Evolutionary conservation across 1,140 invertebrate species (phyloP).

Genomic region (Apis florea): DNA sequence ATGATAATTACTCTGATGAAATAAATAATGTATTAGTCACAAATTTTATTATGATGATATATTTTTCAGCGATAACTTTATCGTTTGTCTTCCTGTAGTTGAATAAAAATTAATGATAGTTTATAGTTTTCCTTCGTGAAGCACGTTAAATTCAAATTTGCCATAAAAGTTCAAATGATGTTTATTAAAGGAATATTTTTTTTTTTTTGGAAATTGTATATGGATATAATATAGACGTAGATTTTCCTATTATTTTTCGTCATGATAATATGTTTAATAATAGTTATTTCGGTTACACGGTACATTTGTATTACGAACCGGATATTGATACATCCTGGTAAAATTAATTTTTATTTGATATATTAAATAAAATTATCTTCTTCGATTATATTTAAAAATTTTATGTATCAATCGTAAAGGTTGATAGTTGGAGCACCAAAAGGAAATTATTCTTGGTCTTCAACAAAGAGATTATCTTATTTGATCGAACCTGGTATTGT

Average conservation of each 20-base stretch:
- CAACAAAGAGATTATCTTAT: neutral
- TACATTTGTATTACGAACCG: conserved; percentile 54
- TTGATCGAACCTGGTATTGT: conserved; percentile 65
- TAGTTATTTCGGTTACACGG: conserved; percentile 70
- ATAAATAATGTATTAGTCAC: conserved; percentile 36
- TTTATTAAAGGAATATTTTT: conserved; percentile 34
- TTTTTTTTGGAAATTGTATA: neutral
- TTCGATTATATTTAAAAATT: conserved; percentile 2
- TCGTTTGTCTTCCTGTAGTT: conserved; percentile 46
- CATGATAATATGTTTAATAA: neutral
- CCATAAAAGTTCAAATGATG: neutral
- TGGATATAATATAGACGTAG: conserved; percentile 64
- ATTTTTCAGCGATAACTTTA: conserved; percentile 37
- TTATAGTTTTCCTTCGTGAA: neutral
- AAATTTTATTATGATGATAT: neutral
- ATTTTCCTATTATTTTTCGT: conserved; percentile 52
- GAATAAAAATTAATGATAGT: neutral
- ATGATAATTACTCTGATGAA: neutral
- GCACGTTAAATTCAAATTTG: neutral
- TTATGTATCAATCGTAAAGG: conserved; percentile 44
- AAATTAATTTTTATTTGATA: neutral
- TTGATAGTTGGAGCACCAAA: conserved; percentile 69
- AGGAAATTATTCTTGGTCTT: conserved; percentile 56
- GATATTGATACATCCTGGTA: conserved; percentile 41
- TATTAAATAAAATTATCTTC: neutral